Conservation (phyloP, 2,888 invertebrate species). For the Drosophila cyrtoloma region DNA sequence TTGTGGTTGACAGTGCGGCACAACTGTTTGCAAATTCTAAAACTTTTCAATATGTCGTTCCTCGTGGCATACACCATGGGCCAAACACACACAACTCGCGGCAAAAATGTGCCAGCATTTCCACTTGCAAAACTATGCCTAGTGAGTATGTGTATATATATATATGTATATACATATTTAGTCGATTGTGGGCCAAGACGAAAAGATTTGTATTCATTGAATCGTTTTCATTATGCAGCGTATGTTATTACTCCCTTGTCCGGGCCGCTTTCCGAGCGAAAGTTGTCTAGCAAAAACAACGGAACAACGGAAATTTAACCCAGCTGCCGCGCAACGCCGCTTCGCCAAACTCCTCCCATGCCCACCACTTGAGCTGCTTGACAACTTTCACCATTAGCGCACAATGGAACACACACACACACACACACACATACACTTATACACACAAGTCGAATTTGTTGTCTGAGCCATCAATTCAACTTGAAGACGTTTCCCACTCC, state of each 20-base stretch:
- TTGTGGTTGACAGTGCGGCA: conserved; percentile 73
- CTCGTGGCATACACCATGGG: conserved; percentile 46
- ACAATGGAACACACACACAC: conserved; percentile 62
- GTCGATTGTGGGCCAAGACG: neutral
- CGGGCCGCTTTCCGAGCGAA: conserved; percentile 52
- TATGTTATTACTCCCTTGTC: conserved; percentile 52
- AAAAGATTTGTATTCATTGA: conserved; percentile 24
- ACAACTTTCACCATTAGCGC: conserved; percentile 81
- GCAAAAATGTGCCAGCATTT: conserved; percentile 16
- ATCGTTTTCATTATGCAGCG: conserved; percentile 24
- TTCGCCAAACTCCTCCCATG: neutral
- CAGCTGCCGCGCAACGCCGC: conserved; percentile 28
- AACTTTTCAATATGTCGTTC: conserved; percentile 77
- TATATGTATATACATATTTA: neutral
- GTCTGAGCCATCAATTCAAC: conserved; percentile 79
- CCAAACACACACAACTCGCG: conserved; percentile 11
- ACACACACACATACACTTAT: conserved; percentile 37
- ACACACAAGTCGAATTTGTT: conserved; percentile 79
- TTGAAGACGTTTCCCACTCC: conserved; percentile 64
- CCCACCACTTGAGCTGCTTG: conserved; percentile 57
- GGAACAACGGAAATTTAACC: conserved; percentile 68
- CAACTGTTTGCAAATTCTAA: conserved; percentile 79
- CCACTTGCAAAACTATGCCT: neutral
- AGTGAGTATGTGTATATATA: neutral
- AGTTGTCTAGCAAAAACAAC: conserved; percentile 63